Evolutionary conservation across 2,888 invertebrate genomes (phyloP).

Genomic region (Cosmopolites sordidus): DNA sequence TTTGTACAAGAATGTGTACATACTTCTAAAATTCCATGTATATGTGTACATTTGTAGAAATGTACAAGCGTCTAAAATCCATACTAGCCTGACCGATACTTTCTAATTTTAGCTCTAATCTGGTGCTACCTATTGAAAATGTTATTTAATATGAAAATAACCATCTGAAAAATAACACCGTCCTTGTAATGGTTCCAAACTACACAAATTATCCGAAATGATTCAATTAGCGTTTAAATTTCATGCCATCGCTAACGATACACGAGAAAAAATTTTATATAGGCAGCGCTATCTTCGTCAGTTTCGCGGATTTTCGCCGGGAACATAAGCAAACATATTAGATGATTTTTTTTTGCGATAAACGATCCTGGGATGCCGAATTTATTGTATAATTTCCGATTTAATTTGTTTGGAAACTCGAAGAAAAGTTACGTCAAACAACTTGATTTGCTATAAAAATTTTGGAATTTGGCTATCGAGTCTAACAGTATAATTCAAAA

Average conservation of each 20-base stretch:
- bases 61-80: too few relatives aligned
- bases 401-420: conserved; percentile 1
- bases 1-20: too few relatives aligned
- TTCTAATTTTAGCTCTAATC: too few relatives aligned
- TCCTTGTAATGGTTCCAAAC: conserved; percentile 2
- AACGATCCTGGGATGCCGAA: not conserved
- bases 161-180: too few relatives aligned
- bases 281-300: not conserved
- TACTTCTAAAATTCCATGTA: too few relatives aligned
- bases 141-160: too few relatives aligned
- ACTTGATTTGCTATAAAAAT: too few relatives aligned
- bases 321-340: conserved; percentile 4
- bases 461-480: too few relatives aligned
- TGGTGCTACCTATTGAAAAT: too few relatives aligned
- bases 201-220: conserved; percentile 3
- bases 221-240: not conserved
- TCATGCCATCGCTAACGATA: conserved; percentile 4
- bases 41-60: too few relatives aligned
- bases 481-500: too few relatives aligned
- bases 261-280: not conserved
- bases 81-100: too few relatives aligned
- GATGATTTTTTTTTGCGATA: conserved; percentile 6
- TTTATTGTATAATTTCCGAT: conserved; percentile 7
- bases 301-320: not conserved
- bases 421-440: not conserved